Evolutionary conservation across 2,797 vertebrate species (phyloP).

Genomic region (Cynopterus sphinx): DNA sequence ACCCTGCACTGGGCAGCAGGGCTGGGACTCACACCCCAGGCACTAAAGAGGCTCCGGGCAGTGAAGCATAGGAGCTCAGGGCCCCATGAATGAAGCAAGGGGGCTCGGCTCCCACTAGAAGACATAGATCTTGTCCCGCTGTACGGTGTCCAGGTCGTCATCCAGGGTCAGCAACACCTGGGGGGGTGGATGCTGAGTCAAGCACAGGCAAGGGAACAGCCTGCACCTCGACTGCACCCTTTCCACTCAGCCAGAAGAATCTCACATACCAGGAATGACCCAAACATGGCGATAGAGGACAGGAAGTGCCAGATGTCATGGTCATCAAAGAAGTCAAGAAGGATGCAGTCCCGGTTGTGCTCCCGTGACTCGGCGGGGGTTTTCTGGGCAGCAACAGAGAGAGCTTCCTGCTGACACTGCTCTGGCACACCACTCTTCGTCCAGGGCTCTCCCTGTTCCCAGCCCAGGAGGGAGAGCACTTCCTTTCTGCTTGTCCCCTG

Average conservation of each 20-base stretch:
- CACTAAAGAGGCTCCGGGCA: background rate
- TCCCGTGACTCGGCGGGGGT: conserved; percentile 97
- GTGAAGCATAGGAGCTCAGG: background rate
- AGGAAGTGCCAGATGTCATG: conserved; percentile 99
- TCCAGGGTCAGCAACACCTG: conserved; percentile 97
- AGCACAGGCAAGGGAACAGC: background rate
- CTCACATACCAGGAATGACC: conserved; percentile 93
- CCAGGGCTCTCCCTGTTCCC: rapidly evolving
- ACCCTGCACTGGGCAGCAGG: background rate
- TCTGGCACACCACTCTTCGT: rapidly evolving
- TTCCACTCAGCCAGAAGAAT: background rate
- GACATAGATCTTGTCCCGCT: conserved; percentile 97
- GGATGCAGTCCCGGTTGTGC: conserved; percentile 96
- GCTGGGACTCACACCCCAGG: background rate
- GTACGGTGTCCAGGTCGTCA: conserved; percentile 94
- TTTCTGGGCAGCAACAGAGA: conserved; percentile 87
- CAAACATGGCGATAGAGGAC: conserved; percentile 99
- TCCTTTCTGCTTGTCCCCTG: too few species aligned
- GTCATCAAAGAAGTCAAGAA: conserved; percentile 96
- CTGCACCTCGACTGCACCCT: background rate
- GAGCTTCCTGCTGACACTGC: rapidly evolving
- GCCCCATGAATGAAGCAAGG: conserved; percentile 24
- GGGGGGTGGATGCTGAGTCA: background rate
- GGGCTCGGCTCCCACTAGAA: conserved; percentile 86
- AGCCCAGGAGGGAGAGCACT: rapidly evolving